Evolutionary conservation across 37 sponge, comb jelly and placozoan species (phyloP), one percentile per base, ranked within the genome.

Genomic region (Mnemiopsis leidyi): DNA sequence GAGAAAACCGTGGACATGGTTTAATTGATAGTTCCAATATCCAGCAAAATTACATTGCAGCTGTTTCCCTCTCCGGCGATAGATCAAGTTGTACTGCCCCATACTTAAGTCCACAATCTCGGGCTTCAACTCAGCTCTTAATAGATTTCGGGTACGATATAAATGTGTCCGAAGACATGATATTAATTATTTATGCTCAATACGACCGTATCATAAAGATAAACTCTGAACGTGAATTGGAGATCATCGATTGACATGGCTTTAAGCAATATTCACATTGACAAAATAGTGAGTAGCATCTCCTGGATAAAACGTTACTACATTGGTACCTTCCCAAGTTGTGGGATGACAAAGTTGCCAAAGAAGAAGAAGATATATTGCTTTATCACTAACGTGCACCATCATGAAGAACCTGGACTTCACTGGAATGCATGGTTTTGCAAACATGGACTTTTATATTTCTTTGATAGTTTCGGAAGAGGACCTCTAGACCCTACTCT

Each of bases 381-480:
- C 32, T 79, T 79, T 32, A 26, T 79, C 32, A 31, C 38, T 36
- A 79, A 79, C 35, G 35, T 38, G 1, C 38, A 79, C 35, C 32
- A 21, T 34, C 26, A 26, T 26, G 7, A 20, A 31, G 35, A 26
- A 31, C 5, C 37, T 9, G 82, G 82, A 31, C 16, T 21, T 23
- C 82, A 79, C 36, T 79, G 82, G 82, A 36, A 36, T 79, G 82
- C 28, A 13, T 79, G 82, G 82, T 79, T 79, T 79, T 21, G 31
- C 3, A 9, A 26, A 5, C 3, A 32, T 79, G 36, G 26, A 28
- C 18, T 7, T 1, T 9, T 34, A 33, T 31, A 36, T 23, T 79
- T 79, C 23, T 79, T 79, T 23, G 82, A 79, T 32, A 36, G 37
- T 79, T 79, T 79, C 35, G 82, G 82, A 26, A 28, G 82, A 32